Evolutionary conservation across 2,113 vertebrate species (phyloP).

Genomic region (Elgaria multicarinata): DNA sequence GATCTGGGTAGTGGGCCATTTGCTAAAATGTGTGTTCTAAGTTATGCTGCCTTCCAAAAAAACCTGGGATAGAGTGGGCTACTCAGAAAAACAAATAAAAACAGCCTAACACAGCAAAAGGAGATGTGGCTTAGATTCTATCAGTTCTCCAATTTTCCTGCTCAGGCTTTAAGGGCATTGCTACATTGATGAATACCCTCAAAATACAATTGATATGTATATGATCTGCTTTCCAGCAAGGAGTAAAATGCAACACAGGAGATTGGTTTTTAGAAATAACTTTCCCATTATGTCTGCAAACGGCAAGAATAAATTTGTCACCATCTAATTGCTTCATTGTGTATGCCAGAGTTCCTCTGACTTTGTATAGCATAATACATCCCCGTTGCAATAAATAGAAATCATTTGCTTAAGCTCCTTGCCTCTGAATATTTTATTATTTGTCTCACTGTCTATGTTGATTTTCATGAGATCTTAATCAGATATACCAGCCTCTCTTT

Average conservation of each 20-base stretch:
- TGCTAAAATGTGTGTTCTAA: neutral
- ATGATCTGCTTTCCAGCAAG: constrained; percentile 22
- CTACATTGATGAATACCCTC: constrained; percentile 1
- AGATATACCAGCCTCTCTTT: constrained; percentile 55
- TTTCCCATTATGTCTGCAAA: constrained; percentile 37
- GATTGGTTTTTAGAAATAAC: constrained; percentile 36
- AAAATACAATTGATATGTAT: constrained; percentile 28
- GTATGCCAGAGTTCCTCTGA: constrained; percentile 55
- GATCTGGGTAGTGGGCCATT: neutral
- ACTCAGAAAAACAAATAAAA: neutral
- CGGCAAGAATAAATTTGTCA: constrained; percentile 38
- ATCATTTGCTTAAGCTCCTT: constrained; percentile 56
- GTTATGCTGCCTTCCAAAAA: neutral
- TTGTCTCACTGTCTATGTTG: constrained; percentile 58
- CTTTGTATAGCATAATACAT: constrained; percentile 40
- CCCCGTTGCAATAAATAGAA: constrained; percentile 59
- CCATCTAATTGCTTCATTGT: constrained; percentile 46
- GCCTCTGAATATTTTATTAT: constrained; percentile 61
- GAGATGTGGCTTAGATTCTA: constrained; percentile 35
- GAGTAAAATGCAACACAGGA: neutral
- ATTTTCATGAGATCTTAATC: constrained; percentile 69
- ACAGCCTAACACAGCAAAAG: neutral
- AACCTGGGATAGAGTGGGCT: neutral
- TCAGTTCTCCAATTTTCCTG: constrained; percentile 33
- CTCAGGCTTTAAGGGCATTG: constrained; percentile 16